Evolutionary conservation across 2,113 vertebrate genomes (phyloP).

Genomic region (Chaenogobius annularis): DNA sequence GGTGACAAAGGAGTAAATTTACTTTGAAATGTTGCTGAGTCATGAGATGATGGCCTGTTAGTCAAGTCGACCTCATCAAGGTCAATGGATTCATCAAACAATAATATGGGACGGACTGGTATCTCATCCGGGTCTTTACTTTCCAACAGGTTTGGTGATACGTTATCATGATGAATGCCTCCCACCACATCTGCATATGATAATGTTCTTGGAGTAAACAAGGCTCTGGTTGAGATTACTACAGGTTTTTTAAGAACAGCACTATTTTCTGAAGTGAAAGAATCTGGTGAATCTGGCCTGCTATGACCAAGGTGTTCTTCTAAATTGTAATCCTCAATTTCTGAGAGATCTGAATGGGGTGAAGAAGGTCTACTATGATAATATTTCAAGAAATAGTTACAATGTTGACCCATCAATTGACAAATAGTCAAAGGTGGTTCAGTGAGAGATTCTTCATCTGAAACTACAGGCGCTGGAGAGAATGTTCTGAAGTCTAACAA

Average conservation of each 20-base stretch:
- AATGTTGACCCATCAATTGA: conserved; percentile 9
- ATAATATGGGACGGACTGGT: background rate
- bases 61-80: background rate
- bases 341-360: too few relatives aligned
- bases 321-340: background rate
- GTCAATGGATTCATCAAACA: background rate
- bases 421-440: background rate
- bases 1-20: background rate
- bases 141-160: background rate
- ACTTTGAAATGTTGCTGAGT: conserved; percentile 14
- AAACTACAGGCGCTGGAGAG: conserved; percentile 14
- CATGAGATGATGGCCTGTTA: background rate
- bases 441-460: background rate
- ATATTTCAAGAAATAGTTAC: conserved; percentile 34
- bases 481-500: conserved; percentile 14
- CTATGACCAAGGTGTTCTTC: background rate
- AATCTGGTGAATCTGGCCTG: too few relatives aligned
- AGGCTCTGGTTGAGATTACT: background rate
- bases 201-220: background rate
- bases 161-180: background rate
- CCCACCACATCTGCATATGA: background rate
- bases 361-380: background rate
- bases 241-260: background rate
- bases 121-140: background rate
- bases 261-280: too few relatives aligned